These are phyloP conservation scores for Conus canariensis DNA, from an alignment of 2,888 invertebrate species.

Conservation along the genomic window DNA sequence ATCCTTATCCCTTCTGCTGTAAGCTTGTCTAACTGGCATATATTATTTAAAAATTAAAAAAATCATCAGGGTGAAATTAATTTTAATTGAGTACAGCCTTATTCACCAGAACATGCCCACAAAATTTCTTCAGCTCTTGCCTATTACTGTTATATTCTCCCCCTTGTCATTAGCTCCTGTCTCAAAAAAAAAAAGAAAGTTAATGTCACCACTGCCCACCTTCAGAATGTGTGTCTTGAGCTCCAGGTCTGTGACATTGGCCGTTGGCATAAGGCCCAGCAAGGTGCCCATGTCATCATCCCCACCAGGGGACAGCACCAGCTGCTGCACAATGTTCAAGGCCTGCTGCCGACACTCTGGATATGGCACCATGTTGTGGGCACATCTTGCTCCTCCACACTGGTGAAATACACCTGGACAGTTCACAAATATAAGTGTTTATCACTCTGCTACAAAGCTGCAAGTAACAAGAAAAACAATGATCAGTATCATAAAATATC, in stretches of 20 bases:
- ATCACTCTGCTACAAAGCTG: background rate
- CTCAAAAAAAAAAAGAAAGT: too few relatives aligned
- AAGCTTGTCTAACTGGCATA: too few relatives aligned
- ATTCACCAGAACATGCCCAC: too few relatives aligned
- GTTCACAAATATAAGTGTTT: background rate
- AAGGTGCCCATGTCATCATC: constrained; percentile 98
- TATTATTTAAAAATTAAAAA: too few relatives aligned
- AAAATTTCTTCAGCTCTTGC: too few relatives aligned
- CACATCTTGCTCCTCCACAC: constrained; percentile 94
- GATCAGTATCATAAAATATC: background rate
- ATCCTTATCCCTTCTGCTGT: too few relatives aligned
- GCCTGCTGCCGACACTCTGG: constrained; percentile 88
- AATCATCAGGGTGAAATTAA: too few relatives aligned
- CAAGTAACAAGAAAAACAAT: background rate
- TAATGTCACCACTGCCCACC: constrained; percentile 55
- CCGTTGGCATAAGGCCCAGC: constrained; percentile 94
- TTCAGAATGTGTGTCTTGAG: constrained; percentile 92
- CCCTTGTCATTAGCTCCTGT: too few relatives aligned
- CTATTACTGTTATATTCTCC: too few relatives aligned
- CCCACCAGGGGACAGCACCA: constrained; percentile 87
- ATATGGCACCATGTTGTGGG: constrained; percentile 86
- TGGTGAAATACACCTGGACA: constrained; percentile 89
- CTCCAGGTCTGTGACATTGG: constrained; percentile 88
- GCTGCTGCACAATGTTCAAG: constrained; percentile 82
- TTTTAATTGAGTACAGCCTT: too few relatives aligned